A percentile compares a stretch with the other conserved stretches of the same genome.
These are phyloP conservation scores for Epinephelus cyanopodus DNA, from an alignment of 2,113 vertebrate genomes.

Conservation along the genomic window DNA sequence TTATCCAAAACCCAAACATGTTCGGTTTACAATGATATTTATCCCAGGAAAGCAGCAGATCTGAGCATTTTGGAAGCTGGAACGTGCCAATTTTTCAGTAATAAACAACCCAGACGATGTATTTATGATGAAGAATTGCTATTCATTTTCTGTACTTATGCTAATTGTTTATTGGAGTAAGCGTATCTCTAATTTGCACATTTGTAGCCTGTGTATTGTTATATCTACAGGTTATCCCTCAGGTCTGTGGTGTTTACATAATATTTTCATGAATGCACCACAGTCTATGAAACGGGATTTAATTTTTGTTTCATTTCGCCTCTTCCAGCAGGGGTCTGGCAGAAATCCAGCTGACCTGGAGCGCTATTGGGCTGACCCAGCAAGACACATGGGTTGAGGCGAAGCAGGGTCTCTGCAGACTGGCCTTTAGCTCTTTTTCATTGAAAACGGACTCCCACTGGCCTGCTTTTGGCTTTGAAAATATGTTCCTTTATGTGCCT, in stretches of 20 bases:
- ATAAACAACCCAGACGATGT: neutral
- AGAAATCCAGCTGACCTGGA: slow-evolving; percentile 61
- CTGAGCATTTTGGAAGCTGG: neutral
- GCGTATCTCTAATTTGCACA: neutral
- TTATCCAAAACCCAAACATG: neutral
- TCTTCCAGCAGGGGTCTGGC: slow-evolving; percentile 42
- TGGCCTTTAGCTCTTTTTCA: slow-evolving; percentile 71
- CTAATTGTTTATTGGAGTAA: neutral
- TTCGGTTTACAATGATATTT: neutral
- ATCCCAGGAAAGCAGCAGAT: neutral
- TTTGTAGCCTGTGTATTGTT: neutral
- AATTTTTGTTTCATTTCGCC: slow-evolving; percentile 42
- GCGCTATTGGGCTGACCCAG: slow-evolving; percentile 67
- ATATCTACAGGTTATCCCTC: neutral
- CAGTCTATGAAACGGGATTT: slow-evolving; percentile 28
- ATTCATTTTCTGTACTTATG: neutral
- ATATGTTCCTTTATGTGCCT: slow-evolving; percentile 68
- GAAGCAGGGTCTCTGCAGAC: slow-evolving; percentile 37
- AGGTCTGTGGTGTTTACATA: slow-evolving; percentile 20
- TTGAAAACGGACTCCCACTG: slow-evolving; percentile 71
- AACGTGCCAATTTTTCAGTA: neutral
- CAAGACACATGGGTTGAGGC: slow-evolving; percentile 54
- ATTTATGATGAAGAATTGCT: neutral
- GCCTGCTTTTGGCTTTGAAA: slow-evolving; percentile 69
- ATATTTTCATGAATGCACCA: slow-evolving; percentile 34